A percentile compares a stretch with the other conserved stretches of the same genome.
Conservation (phyloP, 2,888 invertebrate species). For the Sphaerophoria taeniata region DNA sequence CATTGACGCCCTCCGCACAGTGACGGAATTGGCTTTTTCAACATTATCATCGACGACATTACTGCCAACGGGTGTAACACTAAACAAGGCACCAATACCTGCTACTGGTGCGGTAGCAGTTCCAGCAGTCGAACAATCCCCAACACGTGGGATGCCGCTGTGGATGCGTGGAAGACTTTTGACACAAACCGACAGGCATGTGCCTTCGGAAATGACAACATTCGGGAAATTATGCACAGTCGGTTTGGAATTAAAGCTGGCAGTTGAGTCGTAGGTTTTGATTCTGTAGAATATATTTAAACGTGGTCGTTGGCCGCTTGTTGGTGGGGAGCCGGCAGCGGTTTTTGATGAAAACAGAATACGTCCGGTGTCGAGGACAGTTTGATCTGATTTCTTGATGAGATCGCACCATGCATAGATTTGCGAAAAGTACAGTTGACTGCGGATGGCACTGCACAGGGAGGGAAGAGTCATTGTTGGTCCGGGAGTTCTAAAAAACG, state of each 20-base stretch:
- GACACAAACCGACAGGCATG: slow-evolving; percentile 84
- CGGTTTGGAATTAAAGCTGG: slow-evolving; percentile 81
- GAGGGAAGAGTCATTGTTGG: slow-evolving; percentile 88
- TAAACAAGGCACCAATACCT: slow-evolving; percentile 68
- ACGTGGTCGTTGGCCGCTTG: slow-evolving; percentile 78
- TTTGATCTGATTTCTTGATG: slow-evolving; percentile 81
- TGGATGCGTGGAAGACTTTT: slow-evolving; percentile 90
- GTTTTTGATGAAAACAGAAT: slow-evolving; percentile 81
- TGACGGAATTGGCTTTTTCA: slow-evolving; percentile 35
- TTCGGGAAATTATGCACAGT: slow-evolving; percentile 82
- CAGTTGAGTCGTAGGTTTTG: slow-evolving; percentile 80
- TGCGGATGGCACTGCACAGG: slow-evolving; percentile 95
- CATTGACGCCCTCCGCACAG: slow-evolving; percentile 46
- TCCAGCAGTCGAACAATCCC: slow-evolving; percentile 53
- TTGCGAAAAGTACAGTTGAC: slow-evolving; percentile 98
- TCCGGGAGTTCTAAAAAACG: slow-evolving; percentile 83
- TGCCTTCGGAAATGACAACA: slow-evolving; percentile 81
- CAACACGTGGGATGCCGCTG: slow-evolving; percentile 86
- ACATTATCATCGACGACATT: not conserved
- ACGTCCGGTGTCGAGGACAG: slow-evolving; percentile 82
- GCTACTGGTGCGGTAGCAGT: slow-evolving; percentile 55
- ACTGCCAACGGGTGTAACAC: slow-evolving; percentile 48
- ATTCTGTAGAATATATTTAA: slow-evolving; percentile 82
- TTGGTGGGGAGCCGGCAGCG: slow-evolving; percentile 75
- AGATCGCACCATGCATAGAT: slow-evolving; percentile 93